A percentile compares a stretch with the other conserved stretches of the same genome.
Conservation (phyloP, 2,888 invertebrate species). For the Watsonalla cultraria region DNA sequence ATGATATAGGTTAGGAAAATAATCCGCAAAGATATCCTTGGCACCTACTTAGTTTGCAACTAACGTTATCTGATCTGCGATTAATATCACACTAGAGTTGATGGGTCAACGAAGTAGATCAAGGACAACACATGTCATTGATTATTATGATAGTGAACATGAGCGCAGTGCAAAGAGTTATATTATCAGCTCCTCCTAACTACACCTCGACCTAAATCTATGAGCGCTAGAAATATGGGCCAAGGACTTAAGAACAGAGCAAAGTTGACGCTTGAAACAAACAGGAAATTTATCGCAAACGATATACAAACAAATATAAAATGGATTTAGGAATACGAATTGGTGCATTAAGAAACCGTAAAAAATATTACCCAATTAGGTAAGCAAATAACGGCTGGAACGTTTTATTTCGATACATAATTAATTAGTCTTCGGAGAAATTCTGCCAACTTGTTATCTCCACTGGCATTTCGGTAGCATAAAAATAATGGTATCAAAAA, state of each 20-base stretch:
- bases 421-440: background rate
- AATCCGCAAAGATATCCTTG: no score
- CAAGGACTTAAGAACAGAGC: constrained; percentile 47
- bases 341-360: background rate
- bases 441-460: background rate
- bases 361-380: background rate
- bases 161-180: constrained; percentile 11
- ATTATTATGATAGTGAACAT: background rate
- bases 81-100: background rate
- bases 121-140: background rate
- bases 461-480: background rate
- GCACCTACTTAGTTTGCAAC: no score
- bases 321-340: no score
- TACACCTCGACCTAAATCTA: constrained; percentile 36
- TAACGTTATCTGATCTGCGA: background rate
- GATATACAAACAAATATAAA: constrained; percentile 1
- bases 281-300: constrained; percentile 16
- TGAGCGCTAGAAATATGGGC: constrained; percentile 39
- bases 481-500: background rate
- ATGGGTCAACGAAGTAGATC: background rate
- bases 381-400: background rate
- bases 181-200: constrained; percentile 21
- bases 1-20: no score
- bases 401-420: background rate
- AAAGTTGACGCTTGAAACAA: constrained; percentile 34